Evolutionary conservation across 2,888 invertebrate species (phyloP).

Genomic region (Dioctria rufipes): DNA sequence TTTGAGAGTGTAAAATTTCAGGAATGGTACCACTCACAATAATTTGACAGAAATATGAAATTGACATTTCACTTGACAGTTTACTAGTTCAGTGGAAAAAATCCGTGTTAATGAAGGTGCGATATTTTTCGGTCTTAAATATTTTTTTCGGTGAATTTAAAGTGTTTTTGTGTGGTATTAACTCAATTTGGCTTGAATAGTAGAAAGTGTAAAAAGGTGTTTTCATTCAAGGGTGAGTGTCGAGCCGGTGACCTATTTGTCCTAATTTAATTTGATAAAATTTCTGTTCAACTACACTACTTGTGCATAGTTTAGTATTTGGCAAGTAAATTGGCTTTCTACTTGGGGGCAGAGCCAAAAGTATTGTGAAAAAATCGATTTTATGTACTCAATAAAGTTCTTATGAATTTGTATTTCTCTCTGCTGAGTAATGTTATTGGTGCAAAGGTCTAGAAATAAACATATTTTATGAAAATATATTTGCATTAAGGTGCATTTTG

Average conservation of each 20-base stretch:
- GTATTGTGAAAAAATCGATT: constrained; percentile 36
- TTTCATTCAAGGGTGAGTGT: constrained; percentile 32
- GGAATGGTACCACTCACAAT: no score
- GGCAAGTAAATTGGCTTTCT: constrained; percentile 28
- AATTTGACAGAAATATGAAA: no score
- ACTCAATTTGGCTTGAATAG: not conserved
- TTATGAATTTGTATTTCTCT: not conserved
- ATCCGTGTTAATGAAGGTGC: constrained; percentile 7
- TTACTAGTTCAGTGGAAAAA: constrained; percentile 36
- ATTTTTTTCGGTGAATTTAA: not conserved
- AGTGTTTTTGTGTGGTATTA: constrained; percentile 34
- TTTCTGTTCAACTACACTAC: not conserved
- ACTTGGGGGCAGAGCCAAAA: constrained; percentile 12
- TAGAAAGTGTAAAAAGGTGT: not conserved
- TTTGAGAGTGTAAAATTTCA: no score
- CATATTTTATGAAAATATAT: no score
- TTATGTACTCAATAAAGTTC: constrained; percentile 11
- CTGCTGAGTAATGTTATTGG: no score
- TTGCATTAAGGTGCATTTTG: no score
- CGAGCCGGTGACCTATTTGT: not conserved
- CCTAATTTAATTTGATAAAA: no score
- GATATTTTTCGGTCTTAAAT: constrained; percentile 5
- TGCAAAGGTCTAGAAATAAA: no score
- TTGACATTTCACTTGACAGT: not conserved
- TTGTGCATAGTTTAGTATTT: constrained; percentile 23